A percentile compares a stretch with the other conserved stretches of the same genome.
Evolutionary conservation across 2,113 vertebrate genomes (phyloP).

Genomic region (Vulpes lagopus): DNA sequence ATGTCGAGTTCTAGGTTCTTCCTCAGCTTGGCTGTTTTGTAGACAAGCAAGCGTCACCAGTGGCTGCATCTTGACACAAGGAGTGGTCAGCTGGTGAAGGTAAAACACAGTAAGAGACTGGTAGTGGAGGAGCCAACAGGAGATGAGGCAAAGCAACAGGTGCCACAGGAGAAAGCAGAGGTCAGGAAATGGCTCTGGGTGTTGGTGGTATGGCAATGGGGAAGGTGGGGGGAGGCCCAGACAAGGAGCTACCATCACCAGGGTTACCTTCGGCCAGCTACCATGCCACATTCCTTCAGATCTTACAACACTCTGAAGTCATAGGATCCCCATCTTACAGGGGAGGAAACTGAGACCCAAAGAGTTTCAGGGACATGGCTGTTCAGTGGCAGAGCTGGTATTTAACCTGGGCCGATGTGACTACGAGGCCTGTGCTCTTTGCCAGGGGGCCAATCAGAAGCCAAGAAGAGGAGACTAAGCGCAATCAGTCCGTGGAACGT

Average conservation of each 20-base stretch:
- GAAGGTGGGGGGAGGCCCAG: neutral
- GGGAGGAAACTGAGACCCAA: neutral
- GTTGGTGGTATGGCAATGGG: rapidly evolving
- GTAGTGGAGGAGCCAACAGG: too few relatives aligned
- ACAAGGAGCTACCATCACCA: neutral
- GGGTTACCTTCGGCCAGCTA: too few relatives aligned
- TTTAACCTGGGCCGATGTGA: neutral
- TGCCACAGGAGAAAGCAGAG: neutral
- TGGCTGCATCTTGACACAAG: neutral
- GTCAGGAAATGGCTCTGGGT: neutral
- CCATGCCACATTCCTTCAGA: neutral
- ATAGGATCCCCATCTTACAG: neutral
- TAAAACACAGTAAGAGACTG: neutral
- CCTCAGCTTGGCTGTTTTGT: neutral
- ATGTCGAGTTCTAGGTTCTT: neutral
- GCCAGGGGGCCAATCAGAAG: neutral
- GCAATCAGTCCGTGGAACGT: neutral
- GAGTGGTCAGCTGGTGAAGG: rapidly evolving
- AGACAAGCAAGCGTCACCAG: neutral
- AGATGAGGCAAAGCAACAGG: neutral
- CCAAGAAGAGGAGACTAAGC: neutral
- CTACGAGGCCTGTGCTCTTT: neutral
- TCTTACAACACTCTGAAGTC: neutral
- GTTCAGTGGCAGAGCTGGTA: neutral
- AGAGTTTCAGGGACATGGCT: neutral